phyloP scores from a whole-genome alignment of 2,888 invertebrate genomes.

The Chloromyia formosa region DNA sequence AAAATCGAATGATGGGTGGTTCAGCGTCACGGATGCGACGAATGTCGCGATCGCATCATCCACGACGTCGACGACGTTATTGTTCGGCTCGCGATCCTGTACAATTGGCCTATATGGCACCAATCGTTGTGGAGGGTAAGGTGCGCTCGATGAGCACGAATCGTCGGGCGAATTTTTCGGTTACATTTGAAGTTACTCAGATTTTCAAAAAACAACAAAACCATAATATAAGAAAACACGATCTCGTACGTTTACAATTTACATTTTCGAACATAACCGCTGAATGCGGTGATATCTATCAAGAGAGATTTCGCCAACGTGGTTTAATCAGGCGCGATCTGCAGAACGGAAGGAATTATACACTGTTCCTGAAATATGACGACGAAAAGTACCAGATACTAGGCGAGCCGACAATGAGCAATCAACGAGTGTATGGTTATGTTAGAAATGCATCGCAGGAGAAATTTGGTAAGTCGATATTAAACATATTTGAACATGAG shows the following conservation, averaged over 20 bases:
- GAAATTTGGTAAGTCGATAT: constrained; percentile 63
- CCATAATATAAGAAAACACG: constrained; percentile 55
- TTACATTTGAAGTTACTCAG: constrained; percentile 72
- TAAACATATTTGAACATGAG: not conserved
- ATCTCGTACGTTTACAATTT: constrained; percentile 61
- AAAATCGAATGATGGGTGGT: constrained; percentile 11
- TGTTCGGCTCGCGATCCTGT: constrained; percentile 72
- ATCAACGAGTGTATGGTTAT: constrained; percentile 58
- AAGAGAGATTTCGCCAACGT: constrained; percentile 59
- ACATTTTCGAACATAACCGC: constrained; percentile 59
- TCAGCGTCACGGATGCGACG: not conserved
- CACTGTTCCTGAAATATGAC: constrained; percentile 63
- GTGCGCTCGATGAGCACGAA: constrained; percentile 71
- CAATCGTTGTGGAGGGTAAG: constrained; percentile 74
- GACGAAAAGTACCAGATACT: constrained; percentile 63
- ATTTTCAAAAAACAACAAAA: constrained; percentile 70
- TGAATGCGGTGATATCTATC: constrained; percentile 63
- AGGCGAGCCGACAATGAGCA: constrained; percentile 62
- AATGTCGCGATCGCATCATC: constrained; percentile 32
- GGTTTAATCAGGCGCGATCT: constrained; percentile 61
- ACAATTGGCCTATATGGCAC: constrained; percentile 71
- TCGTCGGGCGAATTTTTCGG: constrained; percentile 70
- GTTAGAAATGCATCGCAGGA: constrained; percentile 63
- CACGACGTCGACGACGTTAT: constrained; percentile 60
- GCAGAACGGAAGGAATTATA: constrained; percentile 61